phyloP scores from a whole-genome alignment of 2,113 vertebrate species.

The Oriolus oriolus region DNA sequence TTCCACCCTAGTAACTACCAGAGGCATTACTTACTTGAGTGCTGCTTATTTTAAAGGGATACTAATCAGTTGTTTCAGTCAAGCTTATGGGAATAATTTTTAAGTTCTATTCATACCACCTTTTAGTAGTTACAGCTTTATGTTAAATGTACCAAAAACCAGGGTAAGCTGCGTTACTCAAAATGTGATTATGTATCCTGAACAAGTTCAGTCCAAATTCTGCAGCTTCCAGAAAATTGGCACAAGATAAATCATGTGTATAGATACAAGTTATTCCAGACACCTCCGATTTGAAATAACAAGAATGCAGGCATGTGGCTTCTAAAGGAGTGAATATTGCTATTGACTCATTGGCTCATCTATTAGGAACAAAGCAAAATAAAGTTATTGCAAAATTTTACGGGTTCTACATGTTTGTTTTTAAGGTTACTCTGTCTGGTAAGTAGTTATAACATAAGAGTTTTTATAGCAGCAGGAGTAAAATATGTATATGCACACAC shows the following conservation, averaged over 20 bases:
- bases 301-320: not conserved
- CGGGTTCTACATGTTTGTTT: not conserved
- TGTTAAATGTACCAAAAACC: not conserved
- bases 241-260: not conserved
- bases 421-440: not conserved
- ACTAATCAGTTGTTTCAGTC: not conserved
- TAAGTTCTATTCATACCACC: not conserved
- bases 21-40: not conserved
- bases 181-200: not conserved
- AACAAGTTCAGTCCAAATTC: not conserved
- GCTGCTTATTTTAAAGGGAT: not conserved
- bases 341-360: not conserved
- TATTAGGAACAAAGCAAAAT: not conserved
- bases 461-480: not conserved
- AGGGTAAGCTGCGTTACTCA: not conserved
- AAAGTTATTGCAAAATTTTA: not conserved
- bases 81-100: not conserved
- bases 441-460: not conserved
- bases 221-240: not conserved
- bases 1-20: not conserved
- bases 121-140: not conserved
- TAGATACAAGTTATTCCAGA: not conserved
- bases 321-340: not conserved
- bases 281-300: not conserved
- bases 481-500: not conserved